Base-by-base conservation (phyloP, 2,797 vertebrate species). In the Cyprinella venusta region DNA sequence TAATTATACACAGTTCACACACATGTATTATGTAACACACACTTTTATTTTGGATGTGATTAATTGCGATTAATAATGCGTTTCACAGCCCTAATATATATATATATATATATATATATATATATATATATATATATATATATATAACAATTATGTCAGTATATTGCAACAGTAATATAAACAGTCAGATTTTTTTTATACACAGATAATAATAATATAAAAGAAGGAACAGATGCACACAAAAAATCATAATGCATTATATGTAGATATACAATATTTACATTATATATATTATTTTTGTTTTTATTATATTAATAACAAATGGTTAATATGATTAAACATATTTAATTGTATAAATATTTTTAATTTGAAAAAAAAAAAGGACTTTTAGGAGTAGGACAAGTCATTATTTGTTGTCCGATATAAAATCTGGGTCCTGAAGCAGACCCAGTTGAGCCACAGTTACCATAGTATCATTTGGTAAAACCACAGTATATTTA, bases 401-500 rank as follows among this genome's bases (percentile, higher is more conserved):
- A 2, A 56, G 12, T 26, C 56, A 59, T 61, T 61, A 13, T 61
- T 61, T 61, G n/a, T 64, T 63, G 12, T 63, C 52, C 19, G 9
- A 21, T 61, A 24, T 61, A 26, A 13, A 26, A 26, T 13, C 61
- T 30, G 26, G 6, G 15, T 63, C 26, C 26, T 64, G 26, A 64
- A 30, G 63, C 2, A 33, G 30, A 33, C 15, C 61, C 6, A 33
- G 13, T 33, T 64, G 15, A 33, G 13, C 0, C 42, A 71, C 26
- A 74, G 26, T 50, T 30, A 33, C 16, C 30, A 36, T 65, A 19
- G 63, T 65, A 36, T 65, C 0, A 36, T 33, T 33, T 36, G 64
- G 33, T 38, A 38, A 67, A 38, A 19, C 83, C 81, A 69, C 77
- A 84, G 85, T 89, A 90, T 90, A 92, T 90, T 89, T 52, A 86